A percentile compares a stretch with the other conserved stretches of the same genome.
phyloP scores from a whole-genome alignment of 2,797 vertebrate species.

The Percopsis omiscomaycus region DNA sequence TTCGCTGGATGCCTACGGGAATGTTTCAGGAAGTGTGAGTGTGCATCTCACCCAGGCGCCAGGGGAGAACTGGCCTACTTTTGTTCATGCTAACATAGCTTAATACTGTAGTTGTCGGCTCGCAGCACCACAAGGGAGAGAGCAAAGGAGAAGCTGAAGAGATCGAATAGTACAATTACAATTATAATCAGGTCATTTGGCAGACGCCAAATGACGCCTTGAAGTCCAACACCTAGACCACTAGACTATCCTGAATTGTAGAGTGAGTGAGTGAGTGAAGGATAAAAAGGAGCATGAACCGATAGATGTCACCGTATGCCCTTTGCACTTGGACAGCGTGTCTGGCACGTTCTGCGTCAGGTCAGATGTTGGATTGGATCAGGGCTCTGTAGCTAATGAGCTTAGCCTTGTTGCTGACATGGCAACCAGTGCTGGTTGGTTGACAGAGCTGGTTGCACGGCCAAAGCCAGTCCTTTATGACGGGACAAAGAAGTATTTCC shows the following conservation, averaged over 20 bases:
- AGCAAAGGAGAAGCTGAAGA: background rate
- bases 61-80: conserved; percentile 28
- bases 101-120: background rate
- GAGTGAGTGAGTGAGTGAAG: background rate
- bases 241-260: too few species aligned
- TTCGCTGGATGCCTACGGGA: too few species aligned
- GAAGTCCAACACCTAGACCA: too few species aligned
- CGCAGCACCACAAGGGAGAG: background rate
- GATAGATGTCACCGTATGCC: too few species aligned
- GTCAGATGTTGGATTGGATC: background rate
- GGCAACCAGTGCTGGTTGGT: background rate
- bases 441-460: too few species aligned
- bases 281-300: background rate
- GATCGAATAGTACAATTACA: background rate
- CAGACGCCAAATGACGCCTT: too few species aligned
- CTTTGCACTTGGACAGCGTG: background rate
- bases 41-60: background rate
- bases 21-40: background rate
- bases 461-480: too few species aligned
- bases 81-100: background rate
- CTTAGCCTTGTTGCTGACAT: background rate
- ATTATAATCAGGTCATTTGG: too few species aligned
- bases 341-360: background rate
- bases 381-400: background rate
- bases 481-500: too few species aligned